These are phyloP conservation scores for Drosophila pseudoobscura DNA, from an alignment of 1,140 invertebrate genomes.

Conservation along the genomic window DNA sequence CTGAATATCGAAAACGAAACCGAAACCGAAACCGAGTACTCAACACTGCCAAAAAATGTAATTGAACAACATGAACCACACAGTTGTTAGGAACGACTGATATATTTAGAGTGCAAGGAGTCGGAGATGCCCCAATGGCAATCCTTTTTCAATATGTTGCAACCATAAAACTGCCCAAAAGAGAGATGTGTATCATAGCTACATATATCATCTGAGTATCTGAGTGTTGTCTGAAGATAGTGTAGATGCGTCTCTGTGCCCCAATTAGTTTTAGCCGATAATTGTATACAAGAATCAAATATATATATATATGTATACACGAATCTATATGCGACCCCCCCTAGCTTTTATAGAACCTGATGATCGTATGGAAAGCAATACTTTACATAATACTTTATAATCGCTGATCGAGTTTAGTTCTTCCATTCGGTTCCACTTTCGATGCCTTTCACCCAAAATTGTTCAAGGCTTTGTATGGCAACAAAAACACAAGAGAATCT, in stretches of 20 bases:
- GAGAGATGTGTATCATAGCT: slow-evolving; percentile 22
- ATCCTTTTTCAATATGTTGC: slow-evolving; percentile 33
- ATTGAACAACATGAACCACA: slow-evolving; percentile 44
- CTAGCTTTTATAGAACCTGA: too few species aligned
- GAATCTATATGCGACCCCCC: slow-evolving; percentile 5
- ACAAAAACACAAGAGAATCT: slow-evolving; percentile 1
- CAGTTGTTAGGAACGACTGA: slow-evolving; percentile 73
- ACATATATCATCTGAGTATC: slow-evolving; percentile 19
- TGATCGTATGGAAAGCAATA: slow-evolving; percentile 57
- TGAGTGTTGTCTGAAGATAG: slow-evolving; percentile 41
- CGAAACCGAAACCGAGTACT: slow-evolving; percentile 42
- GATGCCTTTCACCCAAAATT: slow-evolving; percentile 53
- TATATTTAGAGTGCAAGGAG: slow-evolving; percentile 37
- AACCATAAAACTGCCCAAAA: slow-evolving; percentile 10
- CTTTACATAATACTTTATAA: slow-evolving; percentile 51
- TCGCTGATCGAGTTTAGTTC: slow-evolving; percentile 49
- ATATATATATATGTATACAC: slow-evolving; percentile 18
- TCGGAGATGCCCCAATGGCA: not conserved
- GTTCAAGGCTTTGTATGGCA: slow-evolving; percentile 59
- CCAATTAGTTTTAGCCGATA: slow-evolving; percentile 52
- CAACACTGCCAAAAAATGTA: slow-evolving; percentile 74
- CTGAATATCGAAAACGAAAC: slow-evolving; percentile 19
- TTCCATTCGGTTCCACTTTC: slow-evolving; percentile 43
- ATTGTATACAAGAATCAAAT: slow-evolving; percentile 41
- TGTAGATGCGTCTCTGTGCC: slow-evolving; percentile 23